phyloP scores from a whole-genome alignment of 2,888 invertebrate genomes.

The Microchrysa polita region DNA sequence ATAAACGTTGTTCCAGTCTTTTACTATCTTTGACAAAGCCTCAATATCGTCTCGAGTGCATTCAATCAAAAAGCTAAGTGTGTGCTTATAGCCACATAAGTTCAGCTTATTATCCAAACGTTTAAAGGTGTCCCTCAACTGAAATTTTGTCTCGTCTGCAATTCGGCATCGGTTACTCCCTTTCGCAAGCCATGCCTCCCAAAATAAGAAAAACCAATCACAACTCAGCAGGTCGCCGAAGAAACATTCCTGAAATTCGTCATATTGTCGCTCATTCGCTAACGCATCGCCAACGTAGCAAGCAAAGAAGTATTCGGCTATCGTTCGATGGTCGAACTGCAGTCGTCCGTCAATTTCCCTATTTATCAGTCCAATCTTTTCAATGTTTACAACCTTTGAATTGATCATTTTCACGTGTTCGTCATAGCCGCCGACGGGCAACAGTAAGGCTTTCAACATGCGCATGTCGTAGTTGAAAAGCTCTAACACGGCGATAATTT shows the following conservation, averaged over 20 bases:
- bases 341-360: conserved; percentile 8
- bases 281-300: not conserved
- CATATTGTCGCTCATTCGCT: not conserved
- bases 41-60: too few relatives aligned
- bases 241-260: not conserved
- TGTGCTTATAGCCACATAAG: too few relatives aligned
- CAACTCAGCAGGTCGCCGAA: too few relatives aligned
- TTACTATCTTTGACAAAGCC: too few relatives aligned
- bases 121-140: too few relatives aligned
- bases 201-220: too few relatives aligned
- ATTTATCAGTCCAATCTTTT: conserved; percentile 17
- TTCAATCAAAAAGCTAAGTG: too few relatives aligned
- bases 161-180: too few relatives aligned
- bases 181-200: too few relatives aligned
- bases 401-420: not conserved
- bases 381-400: not conserved
- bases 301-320: conserved; percentile 36
- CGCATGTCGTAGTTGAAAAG: not conserved
- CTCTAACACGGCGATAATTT: conserved; percentile 6
- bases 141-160: too few relatives aligned
- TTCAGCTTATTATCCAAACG: too few relatives aligned
- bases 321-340: conserved; percentile 32
- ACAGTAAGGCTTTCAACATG: not conserved
- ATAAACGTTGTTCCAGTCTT: too few relatives aligned
- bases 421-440: not conserved